Evolutionary conservation across 2,113 vertebrate species (phyloP).

Genomic region (Mustelus asterias): DNA sequence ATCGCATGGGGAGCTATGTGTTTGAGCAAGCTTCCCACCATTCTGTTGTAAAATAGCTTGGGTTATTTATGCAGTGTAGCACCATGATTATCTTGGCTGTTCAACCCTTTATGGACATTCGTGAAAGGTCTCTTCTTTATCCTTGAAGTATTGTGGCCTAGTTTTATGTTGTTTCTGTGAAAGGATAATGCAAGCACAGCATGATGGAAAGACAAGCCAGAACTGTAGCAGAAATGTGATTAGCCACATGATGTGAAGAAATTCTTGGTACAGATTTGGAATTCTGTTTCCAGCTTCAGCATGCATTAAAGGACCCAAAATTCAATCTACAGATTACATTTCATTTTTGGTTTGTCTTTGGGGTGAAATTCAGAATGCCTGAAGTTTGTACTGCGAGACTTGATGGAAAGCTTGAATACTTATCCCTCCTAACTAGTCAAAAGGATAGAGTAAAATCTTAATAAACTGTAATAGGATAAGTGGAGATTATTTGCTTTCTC

Average conservation of each 20-base stretch:
- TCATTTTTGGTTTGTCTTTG: neutral
- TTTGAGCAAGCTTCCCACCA: neutral
- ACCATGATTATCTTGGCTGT: neutral
- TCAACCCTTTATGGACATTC: neutral
- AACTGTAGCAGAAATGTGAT: neutral
- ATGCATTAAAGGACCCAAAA: neutral
- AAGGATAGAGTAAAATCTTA: neutral
- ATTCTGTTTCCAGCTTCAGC: neutral
- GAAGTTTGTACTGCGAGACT: neutral
- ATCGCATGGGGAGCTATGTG: neutral
- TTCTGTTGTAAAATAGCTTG: neutral
- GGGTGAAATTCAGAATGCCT: neutral
- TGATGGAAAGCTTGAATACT: neutral
- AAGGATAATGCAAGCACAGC: neutral
- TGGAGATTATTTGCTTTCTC: conserved; percentile 6
- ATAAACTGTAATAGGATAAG: neutral
- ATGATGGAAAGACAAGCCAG: neutral
- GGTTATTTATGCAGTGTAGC: neutral
- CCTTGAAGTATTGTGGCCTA: neutral
- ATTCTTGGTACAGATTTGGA: neutral
- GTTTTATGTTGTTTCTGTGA: neutral
- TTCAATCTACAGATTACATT: neutral
- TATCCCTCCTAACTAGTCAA: neutral
- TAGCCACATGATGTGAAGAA: neutral
- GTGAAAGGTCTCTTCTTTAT: neutral